Evolutionary conservation across 2,113 vertebrate genomes (phyloP), one percentile per base, ranked within the genome.

Genomic region (Neodon shergylaensis): DNA sequence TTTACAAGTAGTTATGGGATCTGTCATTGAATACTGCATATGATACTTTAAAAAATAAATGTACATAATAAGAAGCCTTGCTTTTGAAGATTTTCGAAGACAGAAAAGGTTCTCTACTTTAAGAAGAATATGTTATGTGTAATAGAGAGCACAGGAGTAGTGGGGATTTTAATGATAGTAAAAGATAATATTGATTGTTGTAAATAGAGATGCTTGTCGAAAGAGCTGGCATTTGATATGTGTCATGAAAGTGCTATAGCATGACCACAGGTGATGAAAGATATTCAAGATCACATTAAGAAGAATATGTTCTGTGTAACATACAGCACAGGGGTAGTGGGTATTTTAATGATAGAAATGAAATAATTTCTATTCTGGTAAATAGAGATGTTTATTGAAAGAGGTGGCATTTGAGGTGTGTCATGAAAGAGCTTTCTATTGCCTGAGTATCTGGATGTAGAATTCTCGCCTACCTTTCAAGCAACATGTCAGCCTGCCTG

Each of bases 371-470:
- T 96, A 36, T 58, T 91, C 92, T 54, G 44, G 13, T 76, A 22
- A 92, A 65, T 58, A 72, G 54, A 73, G 47, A 78, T 3, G 36
- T 16, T 68, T 70, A 78, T 92, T 91, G 36, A 96, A 96, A 96
- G 17, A 89, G 17, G 3, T 58, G 17, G 54, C n/a, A 74, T 87
- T 77, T 68, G 26, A 89, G 31, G 73, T 73, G 47, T 36, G 26
- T 54, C 47, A 65, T 92, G 28, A 88, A 70, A 94, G 28, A 58
- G 17, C 54, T 49, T 49, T 28, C 14, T 49, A 9, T 2, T 78
- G 26, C 28, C 44, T 49, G 28, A 3, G 14, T 0, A 78, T 49
- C 28, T 8, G 49, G 28, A 9, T 78, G 14, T 8, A 17, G 26
- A 47, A 77, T 0, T 28, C 24, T 31, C 42, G 17, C 44, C 76